Evolutionary conservation across 2,113 vertebrate genomes (phyloP).

Genomic region (Colossoma macropomum): DNA sequence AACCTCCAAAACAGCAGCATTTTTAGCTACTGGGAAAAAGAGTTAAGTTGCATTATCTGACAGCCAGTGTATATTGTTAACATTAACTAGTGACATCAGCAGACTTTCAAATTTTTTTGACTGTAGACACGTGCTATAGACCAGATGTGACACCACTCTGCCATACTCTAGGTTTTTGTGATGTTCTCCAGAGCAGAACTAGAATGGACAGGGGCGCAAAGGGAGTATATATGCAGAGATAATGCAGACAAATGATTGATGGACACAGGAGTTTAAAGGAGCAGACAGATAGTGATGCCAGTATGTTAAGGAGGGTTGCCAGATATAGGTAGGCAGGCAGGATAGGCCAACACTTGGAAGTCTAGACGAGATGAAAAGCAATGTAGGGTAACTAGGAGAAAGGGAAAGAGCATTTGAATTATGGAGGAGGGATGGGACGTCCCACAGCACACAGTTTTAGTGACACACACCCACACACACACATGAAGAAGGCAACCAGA

Average conservation of each 20-base stretch:
- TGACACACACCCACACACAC: conserved; percentile 7
- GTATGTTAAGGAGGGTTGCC: not conserved
- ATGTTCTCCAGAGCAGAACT: not conserved
- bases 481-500: not conserved
- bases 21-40: too few species aligned
- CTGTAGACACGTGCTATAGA: not conserved
- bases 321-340: conserved; percentile 17
- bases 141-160: not conserved
- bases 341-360: conserved; percentile 28
- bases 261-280: conserved; percentile 2
- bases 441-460: conserved; percentile 28
- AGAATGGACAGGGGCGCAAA: not conserved
- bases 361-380: conserved; percentile 30
- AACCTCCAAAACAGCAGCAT: too few species aligned
- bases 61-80: too few species aligned
- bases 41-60: too few species aligned
- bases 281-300: conserved; percentile 17
- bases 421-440: conserved; percentile 40
- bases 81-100: too few species aligned
- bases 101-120: not conserved
- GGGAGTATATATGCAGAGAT: conserved; percentile 18
- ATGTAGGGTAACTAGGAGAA: conserved; percentile 37
- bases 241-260: conserved; percentile 4
- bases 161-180: not conserved
- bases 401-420: conserved; percentile 48